A percentile compares a stretch with the other conserved stretches of the same genome.
Evolutionary conservation across 2,888 invertebrate species (phyloP).

Genomic region (Nomada flava): DNA sequence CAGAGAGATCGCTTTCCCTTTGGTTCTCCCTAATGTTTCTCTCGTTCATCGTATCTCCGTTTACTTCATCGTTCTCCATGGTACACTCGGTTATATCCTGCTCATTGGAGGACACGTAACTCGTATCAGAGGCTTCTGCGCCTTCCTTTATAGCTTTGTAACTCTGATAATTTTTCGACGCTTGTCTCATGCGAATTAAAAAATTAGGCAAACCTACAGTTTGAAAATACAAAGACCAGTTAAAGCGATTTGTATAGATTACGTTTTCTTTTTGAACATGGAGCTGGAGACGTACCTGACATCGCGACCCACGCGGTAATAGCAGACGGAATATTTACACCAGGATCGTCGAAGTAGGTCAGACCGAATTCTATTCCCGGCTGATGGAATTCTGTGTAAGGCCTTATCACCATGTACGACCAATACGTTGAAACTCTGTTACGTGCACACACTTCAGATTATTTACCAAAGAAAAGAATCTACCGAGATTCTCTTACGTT

Average conservation of each 20-base stretch:
- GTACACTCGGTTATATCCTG: conserved; percentile 29
- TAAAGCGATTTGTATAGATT: neutral
- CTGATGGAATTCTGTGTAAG: conserved; percentile 87
- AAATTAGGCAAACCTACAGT: conserved; percentile 91
- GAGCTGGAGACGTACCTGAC: conserved; percentile 80
- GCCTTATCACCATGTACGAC: conserved; percentile 94
- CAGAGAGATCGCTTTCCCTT: neutral
- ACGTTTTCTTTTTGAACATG: neutral
- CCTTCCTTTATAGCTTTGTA: conserved; percentile 81
- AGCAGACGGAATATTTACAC: conserved; percentile 90
- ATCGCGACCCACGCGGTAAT: conserved; percentile 90
- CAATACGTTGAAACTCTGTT: conserved; percentile 90
- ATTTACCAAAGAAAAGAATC: conserved; percentile 43
- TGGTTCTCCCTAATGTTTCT: neutral
- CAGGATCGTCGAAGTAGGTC: conserved; percentile 96
- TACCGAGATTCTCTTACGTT: conserved; percentile 33
- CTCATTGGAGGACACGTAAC: conserved; percentile 20
- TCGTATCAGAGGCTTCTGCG: conserved; percentile 5
- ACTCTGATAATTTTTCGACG: conserved; percentile 87
- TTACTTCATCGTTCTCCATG: neutral
- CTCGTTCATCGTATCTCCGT: neutral
- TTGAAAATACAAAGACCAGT: neutral
- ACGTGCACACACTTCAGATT: conserved; percentile 56
- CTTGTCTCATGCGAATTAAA: conserved; percentile 88
- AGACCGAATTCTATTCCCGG: conserved; percentile 92